Conservation (phyloP, 2,797 vertebrate genomes). For the Natrix natrix region DNA sequence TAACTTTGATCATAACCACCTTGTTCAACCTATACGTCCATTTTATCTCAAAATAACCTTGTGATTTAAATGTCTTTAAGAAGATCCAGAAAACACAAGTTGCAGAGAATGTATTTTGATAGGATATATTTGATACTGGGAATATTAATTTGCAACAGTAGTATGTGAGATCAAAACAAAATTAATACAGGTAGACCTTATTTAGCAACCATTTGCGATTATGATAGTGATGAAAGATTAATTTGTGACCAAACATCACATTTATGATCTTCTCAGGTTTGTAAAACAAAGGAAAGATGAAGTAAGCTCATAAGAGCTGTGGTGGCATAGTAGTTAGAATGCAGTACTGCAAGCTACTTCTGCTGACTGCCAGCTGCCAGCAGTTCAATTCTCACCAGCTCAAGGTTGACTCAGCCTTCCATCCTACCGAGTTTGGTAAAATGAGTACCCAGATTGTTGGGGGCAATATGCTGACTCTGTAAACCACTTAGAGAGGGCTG, state of each 20-base stretch:
- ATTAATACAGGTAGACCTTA: background rate
- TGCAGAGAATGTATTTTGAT: background rate
- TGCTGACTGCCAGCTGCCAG: too few species aligned
- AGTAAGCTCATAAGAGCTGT: background rate
- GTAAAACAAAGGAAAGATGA: background rate
- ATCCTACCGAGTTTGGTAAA: too few species aligned
- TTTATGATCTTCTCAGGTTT: background rate
- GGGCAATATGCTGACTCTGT: too few species aligned
- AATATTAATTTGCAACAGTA: background rate
- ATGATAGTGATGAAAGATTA: background rate
- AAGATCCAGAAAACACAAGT: background rate
- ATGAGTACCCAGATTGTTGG: too few species aligned
- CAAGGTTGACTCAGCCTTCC: too few species aligned
- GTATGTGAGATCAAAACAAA: background rate
- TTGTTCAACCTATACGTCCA: background rate
- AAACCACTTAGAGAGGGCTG: too few species aligned
- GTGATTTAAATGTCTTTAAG: background rate
- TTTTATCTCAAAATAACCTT: background rate
- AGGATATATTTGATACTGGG: background rate
- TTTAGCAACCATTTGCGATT: background rate
- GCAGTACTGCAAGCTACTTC: too few species aligned
- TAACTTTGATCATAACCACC: background rate
- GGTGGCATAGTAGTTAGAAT: too few species aligned
- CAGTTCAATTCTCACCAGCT: too few species aligned
- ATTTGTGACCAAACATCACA: background rate